Percentiles rank a stretch among this genome's conserved stretches.
phyloP scores from a whole-genome alignment of 2,888 invertebrate species.

The Tetragonisca angustula region DNA sequence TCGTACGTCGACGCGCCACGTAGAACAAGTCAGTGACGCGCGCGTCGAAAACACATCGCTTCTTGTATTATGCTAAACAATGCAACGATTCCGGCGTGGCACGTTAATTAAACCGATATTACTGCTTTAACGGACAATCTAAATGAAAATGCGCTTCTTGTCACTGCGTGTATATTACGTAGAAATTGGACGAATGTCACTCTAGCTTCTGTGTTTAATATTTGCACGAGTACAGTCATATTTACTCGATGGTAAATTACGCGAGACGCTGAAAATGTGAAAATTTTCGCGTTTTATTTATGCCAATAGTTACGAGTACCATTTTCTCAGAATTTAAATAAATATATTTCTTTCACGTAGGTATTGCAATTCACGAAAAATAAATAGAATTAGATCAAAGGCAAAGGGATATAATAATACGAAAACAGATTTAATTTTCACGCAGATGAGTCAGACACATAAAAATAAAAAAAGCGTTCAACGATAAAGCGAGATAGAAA shows the following conservation, averaged over 20 bases:
- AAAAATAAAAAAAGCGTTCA: too few relatives aligned
- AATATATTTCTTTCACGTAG: too few relatives aligned
- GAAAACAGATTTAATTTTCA: too few relatives aligned
- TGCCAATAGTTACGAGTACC: neutral
- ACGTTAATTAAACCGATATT: slow-evolving; percentile 10
- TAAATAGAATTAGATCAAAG: too few relatives aligned
- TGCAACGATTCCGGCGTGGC: neutral
- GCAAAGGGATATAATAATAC: too few relatives aligned
- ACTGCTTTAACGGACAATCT: neutral
- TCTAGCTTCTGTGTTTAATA: too few relatives aligned
- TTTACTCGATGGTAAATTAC: neutral
- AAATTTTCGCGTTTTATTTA: neutral
- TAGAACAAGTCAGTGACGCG: neutral
- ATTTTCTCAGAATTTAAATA: neutral
- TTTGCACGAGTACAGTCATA: neutral
- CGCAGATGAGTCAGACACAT: too few relatives aligned
- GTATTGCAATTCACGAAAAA: too few relatives aligned
- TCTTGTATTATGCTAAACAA: neutral
- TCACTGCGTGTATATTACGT: neutral
- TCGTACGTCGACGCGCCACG: neutral
- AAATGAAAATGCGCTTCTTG: slow-evolving; percentile 4
- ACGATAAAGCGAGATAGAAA: too few relatives aligned
- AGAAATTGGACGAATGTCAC: neutral
- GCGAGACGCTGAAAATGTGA: neutral
- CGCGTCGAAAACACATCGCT: neutral